Evolutionary conservation across 1,140 invertebrate species (phyloP).

Genomic region (Proctacanthus coquilletti): DNA sequence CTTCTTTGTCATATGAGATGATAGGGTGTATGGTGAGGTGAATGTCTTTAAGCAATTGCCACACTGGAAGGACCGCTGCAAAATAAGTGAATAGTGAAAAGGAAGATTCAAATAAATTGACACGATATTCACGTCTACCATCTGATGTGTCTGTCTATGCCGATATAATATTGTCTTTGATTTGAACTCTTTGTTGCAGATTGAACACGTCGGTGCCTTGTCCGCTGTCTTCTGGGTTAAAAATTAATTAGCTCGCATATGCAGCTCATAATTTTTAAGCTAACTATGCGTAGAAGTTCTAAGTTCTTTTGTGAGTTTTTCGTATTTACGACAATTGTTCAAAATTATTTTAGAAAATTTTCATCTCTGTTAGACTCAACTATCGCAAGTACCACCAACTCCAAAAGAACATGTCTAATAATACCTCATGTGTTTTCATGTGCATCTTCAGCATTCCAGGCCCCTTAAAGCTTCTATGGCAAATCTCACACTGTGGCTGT

Average conservation of each 20-base stretch:
- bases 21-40: conserved; percentile 19
- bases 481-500: conserved; percentile 40
- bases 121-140: conserved; percentile 10
- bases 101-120: neutral
- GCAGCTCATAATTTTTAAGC: neutral
- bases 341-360: neutral
- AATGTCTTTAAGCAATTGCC: conserved; percentile 27
- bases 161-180: conserved; percentile 39
- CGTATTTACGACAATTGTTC: neutral
- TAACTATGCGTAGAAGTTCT: neutral
- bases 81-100: neutral
- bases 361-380: neutral
- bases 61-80: conserved; percentile 21
- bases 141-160: conserved; percentile 40
- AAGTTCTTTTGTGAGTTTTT: neutral
- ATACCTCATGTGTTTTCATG: conserved; percentile 39
- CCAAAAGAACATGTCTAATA: neutral
- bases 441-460: conserved; percentile 44
- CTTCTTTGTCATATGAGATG: conserved; percentile 22
- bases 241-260: neutral
- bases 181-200: conserved; percentile 38
- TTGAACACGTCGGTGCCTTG: conserved; percentile 37
- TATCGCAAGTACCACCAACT: too few species aligned
- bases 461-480: conserved; percentile 38
- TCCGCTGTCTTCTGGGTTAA: conserved; percentile 26